These are phyloP conservation scores for Neolamprologus falcicula DNA, from an alignment of 2,113 vertebrate genomes.

Conservation along the genomic window DNA sequence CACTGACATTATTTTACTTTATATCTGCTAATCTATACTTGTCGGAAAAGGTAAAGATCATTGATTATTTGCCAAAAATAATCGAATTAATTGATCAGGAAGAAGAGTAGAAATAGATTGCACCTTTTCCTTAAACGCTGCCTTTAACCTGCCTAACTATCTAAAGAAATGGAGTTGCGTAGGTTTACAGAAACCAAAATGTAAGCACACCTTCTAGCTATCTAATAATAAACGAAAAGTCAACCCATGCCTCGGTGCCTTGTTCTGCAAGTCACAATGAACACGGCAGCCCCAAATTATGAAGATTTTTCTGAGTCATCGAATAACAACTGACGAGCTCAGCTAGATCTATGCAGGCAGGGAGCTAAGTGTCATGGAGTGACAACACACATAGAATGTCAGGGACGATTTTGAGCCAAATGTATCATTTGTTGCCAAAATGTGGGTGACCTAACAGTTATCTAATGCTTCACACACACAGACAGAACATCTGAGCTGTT, in stretches of 20 bases:
- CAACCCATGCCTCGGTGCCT: neutral
- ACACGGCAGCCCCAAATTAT: neutral
- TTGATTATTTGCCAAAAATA: neutral
- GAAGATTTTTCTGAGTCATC: rapidly evolving
- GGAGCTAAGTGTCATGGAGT: neutral
- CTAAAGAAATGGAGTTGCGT: neutral
- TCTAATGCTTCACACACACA: neutral
- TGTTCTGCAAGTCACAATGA: neutral
- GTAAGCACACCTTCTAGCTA: neutral
- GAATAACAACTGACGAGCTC: neutral
- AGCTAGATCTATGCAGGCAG: neutral
- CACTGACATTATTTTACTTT: neutral
- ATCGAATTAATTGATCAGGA: neutral
- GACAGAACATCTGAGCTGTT: neutral
- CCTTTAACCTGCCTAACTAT: neutral
- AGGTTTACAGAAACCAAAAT: neutral
- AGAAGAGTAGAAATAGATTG: neutral
- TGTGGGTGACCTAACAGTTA: neutral
- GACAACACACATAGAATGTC: neutral
- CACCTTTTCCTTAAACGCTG: neutral
- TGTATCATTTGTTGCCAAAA: neutral
- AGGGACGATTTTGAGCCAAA: neutral
- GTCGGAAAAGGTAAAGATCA: neutral
- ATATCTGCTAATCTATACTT: neutral
- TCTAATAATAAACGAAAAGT: neutral